Evolutionary conservation across 2,888 invertebrate genomes (phyloP).

Genomic region (Cryptus armator): DNA sequence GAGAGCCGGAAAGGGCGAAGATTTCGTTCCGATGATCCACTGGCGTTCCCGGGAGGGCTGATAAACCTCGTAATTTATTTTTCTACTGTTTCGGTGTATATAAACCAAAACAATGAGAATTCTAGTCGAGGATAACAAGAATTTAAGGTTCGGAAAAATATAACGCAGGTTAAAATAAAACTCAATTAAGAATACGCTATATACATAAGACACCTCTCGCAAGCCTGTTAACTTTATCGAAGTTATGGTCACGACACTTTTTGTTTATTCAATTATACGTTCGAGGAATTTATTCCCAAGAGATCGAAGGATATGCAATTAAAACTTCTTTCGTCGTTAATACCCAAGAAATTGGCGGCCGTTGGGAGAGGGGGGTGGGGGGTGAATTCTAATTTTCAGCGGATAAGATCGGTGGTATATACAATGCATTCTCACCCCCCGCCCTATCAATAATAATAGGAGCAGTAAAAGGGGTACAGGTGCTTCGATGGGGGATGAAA

Average conservation of each 20-base stretch:
- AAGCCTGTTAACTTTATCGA: background rate
- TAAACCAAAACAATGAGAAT: background rate
- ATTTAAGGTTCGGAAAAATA: background rate
- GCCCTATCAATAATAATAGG: background rate
- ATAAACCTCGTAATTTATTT: constrained; percentile 44
- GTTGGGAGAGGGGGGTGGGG: background rate
- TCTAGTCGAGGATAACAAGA: background rate
- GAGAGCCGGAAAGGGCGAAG: background rate
- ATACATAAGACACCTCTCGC: background rate
- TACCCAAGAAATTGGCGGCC: background rate
- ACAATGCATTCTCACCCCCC: background rate
- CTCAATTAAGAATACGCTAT: no score
- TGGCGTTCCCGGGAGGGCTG: constrained; percentile 34
- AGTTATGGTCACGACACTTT: constrained; percentile 8
- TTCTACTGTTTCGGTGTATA: background rate
- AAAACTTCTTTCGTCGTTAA: constrained; percentile 9
- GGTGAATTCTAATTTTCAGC: constrained; percentile 10
- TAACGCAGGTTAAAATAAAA: background rate
- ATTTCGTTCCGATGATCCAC: constrained; percentile 21
- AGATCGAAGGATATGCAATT: constrained; percentile 7
- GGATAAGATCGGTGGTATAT: background rate
- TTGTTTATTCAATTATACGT: background rate
- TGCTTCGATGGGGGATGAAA: background rate
- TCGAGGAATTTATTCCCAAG: constrained; percentile 1
- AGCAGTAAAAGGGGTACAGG: constrained; percentile 18